Conservation (phyloP, 2,888 invertebrate genomes). For the Lepetodrilus schrolli region DNA sequence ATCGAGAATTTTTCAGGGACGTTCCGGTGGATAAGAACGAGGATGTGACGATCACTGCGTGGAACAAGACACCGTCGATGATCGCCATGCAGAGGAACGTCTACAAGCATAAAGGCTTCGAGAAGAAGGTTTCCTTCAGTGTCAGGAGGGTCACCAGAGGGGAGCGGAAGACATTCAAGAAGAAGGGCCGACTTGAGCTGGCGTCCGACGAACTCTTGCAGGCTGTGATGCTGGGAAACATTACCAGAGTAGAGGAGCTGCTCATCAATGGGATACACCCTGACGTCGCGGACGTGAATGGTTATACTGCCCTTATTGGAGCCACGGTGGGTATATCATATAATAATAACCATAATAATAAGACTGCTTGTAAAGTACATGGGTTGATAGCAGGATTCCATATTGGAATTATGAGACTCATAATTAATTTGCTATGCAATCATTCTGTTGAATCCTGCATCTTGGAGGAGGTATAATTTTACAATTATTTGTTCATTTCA, state of each 20-base stretch:
- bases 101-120: constrained; percentile 56
- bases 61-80: constrained; percentile 70
- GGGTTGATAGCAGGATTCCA: too few species aligned
- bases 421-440: too few species aligned
- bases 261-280: constrained; percentile 65
- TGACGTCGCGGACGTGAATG: constrained; percentile 71
- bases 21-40: constrained; percentile 33
- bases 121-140: constrained; percentile 53
- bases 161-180: constrained; percentile 56
- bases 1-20: constrained; percentile 63
- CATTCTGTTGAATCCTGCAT: too few species aligned
- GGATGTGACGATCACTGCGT: constrained; percentile 49
- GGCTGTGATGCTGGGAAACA: constrained; percentile 64
- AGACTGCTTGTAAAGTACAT: too few species aligned
- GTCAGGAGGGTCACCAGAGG: constrained; percentile 59
- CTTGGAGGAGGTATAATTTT: too few species aligned
- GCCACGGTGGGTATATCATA: constrained; percentile 71
- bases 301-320: constrained; percentile 71
- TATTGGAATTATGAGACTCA: too few species aligned
- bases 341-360: too few species aligned
- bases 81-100: constrained; percentile 70
- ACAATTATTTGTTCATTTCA: too few species aligned
- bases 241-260: constrained; percentile 60
- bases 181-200: constrained; percentile 64
- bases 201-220: constrained; percentile 66